phyloP scores from a whole-genome alignment of 2,888 invertebrate species.

The Synanthedon tipuliformis region DNA sequence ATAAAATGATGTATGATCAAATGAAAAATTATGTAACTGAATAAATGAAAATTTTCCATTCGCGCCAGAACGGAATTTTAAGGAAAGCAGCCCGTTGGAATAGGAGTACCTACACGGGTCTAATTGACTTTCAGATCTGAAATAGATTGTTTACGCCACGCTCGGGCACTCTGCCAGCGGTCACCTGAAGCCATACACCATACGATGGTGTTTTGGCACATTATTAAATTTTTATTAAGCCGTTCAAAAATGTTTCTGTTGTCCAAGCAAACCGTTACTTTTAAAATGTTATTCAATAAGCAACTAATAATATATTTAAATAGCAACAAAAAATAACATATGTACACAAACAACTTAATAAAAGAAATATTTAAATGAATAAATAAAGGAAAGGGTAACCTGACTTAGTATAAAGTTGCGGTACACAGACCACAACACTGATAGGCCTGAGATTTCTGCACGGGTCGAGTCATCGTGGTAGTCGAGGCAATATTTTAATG shows the following conservation, averaged over 20 bases:
- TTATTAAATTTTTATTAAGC: slow-evolving; percentile 43
- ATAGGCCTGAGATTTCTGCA: too few relatives aligned
- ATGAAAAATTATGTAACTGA: neutral
- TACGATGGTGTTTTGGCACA: slow-evolving; percentile 55
- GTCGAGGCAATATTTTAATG: too few relatives aligned
- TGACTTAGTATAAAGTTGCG: too few relatives aligned
- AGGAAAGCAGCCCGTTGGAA: slow-evolving; percentile 28
- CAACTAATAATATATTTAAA: too few relatives aligned
- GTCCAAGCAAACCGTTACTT: slow-evolving; percentile 7
- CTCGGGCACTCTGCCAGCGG: slow-evolving; percentile 55
- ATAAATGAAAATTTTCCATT: neutral
- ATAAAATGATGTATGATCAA: neutral
- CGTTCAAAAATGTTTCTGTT: slow-evolving; percentile 14
- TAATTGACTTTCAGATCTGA: slow-evolving; percentile 53
- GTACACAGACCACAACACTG: too few relatives aligned
- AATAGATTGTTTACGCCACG: slow-evolving; percentile 67
- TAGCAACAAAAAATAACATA: too few relatives aligned
- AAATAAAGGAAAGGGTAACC: too few relatives aligned
- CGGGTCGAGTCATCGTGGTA: too few relatives aligned
- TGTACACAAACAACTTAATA: too few relatives aligned
- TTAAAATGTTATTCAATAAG: neutral
- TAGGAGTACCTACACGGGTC: slow-evolving; percentile 31
- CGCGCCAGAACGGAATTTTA: neutral
- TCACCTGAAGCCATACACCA: slow-evolving; percentile 50
- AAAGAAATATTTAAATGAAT: too few relatives aligned